A percentile compares a stretch with the other conserved stretches of the same genome.
These are phyloP conservation scores for Lycorma delicatula DNA, from an alignment of 1,140 invertebrate species.

Conservation along the genomic window DNA sequence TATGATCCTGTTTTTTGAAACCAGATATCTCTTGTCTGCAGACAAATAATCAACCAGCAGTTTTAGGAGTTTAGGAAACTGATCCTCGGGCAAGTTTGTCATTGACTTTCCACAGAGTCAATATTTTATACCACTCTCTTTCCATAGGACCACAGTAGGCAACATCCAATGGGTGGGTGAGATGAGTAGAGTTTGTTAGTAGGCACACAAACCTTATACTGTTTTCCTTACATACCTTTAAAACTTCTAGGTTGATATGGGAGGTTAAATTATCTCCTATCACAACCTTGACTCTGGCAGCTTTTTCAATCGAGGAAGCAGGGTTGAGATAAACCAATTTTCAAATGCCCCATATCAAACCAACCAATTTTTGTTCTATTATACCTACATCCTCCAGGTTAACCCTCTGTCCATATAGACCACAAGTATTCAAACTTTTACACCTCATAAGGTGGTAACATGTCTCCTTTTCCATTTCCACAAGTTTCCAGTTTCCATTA, in stretches of 20 bases:
- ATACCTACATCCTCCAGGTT: slow-evolving; percentile 19
- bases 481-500: slow-evolving; percentile 29
- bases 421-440: slow-evolving; percentile 32
- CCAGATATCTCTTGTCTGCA: slow-evolving; percentile 13
- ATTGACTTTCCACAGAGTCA: slow-evolving; percentile 8
- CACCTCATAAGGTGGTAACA: slow-evolving; percentile 29
- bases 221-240: slow-evolving; percentile 26
- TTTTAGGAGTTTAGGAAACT: slow-evolving; percentile 1
- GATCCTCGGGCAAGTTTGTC: background rate
- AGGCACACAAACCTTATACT: slow-evolving; percentile 32
- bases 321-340: slow-evolving; percentile 30
- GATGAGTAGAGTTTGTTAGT: slow-evolving; percentile 37
- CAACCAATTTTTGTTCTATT: slow-evolving; percentile 28
- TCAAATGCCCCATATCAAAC: slow-evolving; percentile 33
- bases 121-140: slow-evolving; percentile 30
- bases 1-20: background rate
- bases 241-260: slow-evolving; percentile 28
- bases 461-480: slow-evolving; percentile 20
- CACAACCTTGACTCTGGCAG: slow-evolving; percentile 30
- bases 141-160: slow-evolving; percentile 34
- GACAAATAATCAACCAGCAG: background rate
- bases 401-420: slow-evolving; percentile 31
- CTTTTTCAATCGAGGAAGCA: slow-evolving; percentile 27
- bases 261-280: slow-evolving; percentile 37
- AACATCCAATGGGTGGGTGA: slow-evolving; percentile 37